Evolutionary conservation across 2,113 vertebrate genomes (phyloP).

Genomic region (Hipposideros armiger): DNA sequence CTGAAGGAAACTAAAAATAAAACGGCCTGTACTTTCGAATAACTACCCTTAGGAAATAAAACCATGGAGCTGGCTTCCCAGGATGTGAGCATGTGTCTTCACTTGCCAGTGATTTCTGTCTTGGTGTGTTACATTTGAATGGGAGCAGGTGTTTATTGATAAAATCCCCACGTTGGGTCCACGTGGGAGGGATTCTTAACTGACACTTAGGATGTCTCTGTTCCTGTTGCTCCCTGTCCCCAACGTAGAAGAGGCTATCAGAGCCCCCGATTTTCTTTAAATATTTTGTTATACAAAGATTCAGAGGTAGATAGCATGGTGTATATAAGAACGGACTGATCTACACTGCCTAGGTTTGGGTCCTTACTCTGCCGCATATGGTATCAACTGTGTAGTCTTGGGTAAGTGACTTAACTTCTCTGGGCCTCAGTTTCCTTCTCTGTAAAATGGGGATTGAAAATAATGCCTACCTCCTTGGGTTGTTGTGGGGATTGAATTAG

Average conservation of each 20-base stretch:
- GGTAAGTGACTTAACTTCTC: not conserved
- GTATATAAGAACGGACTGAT: not conserved
- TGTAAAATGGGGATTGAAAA: not conserved
- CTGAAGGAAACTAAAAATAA: constrained; percentile 75
- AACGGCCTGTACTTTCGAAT: constrained; percentile 73
- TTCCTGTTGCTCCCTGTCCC: not conserved
- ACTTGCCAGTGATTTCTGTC: not conserved
- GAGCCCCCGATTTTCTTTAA: not conserved
- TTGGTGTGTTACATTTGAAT: not conserved
- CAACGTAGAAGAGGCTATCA: not conserved
- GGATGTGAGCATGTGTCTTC: not conserved
- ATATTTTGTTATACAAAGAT: not conserved
- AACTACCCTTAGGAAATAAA: constrained; percentile 68
- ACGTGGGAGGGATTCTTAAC: not conserved
- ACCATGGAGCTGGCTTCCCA: constrained; percentile 12
- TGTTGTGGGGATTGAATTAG: not conserved
- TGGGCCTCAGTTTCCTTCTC: not conserved
- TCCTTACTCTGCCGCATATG: not conserved
- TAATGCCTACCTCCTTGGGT: not conserved
- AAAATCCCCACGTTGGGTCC: not conserved
- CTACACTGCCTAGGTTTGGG: not conserved
- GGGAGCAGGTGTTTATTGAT: constrained; percentile 80
- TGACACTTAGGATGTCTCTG: not conserved
- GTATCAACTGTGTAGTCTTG: not conserved
- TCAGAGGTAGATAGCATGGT: not conserved